Conservation (phyloP, 2,113 vertebrate species). For the Rhynchomys soricoides region DNA sequence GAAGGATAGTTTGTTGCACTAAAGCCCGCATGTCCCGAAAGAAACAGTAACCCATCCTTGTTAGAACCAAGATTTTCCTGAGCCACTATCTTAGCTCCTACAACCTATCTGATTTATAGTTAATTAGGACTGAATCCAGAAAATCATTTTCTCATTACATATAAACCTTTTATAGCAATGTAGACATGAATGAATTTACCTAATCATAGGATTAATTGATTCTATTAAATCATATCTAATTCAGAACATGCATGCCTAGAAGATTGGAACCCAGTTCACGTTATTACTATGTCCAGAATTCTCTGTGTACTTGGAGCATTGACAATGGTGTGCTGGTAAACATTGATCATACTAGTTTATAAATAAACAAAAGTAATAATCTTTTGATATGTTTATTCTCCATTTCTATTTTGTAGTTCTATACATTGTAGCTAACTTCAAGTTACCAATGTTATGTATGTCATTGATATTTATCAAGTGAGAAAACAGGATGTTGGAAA, state of each 20-base stretch:
- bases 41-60: background rate
- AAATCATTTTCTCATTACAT: background rate
- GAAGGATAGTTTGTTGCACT: background rate
- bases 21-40: background rate
- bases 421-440: background rate
- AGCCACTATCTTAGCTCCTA: background rate
- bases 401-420: background rate
- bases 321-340: background rate
- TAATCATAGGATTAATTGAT: background rate
- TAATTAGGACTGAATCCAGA: background rate
- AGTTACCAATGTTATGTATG: background rate
- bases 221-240: background rate
- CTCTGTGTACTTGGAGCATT: background rate
- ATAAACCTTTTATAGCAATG: background rate
- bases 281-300: background rate
- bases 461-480: background rate
- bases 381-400: background rate
- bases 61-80: background rate
- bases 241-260: background rate
- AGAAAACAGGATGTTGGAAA: background rate
- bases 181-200: background rate
- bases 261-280: background rate
- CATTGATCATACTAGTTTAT: background rate
- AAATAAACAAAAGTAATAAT: background rate
- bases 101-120: background rate